Percentiles rank a stretch among this genome's conserved stretches.
These are phyloP conservation scores for Acromyrmex charruanus DNA, from an alignment of 1,140 invertebrate genomes.

Conservation along the genomic window DNA sequence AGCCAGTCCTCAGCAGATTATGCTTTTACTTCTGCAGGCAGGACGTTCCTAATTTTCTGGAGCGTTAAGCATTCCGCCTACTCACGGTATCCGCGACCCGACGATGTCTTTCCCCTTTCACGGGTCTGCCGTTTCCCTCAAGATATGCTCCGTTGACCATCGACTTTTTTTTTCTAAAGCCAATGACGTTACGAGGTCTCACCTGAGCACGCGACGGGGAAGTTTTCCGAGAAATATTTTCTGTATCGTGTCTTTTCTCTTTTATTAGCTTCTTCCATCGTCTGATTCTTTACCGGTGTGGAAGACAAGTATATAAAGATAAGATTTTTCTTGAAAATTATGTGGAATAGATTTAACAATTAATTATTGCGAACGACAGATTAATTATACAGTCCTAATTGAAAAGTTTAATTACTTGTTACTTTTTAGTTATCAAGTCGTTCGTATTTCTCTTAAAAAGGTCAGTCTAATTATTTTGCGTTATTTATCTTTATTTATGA, in stretches of 20 bases:
- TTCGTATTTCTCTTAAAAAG: background rate
- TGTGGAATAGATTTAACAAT: constrained; percentile 22
- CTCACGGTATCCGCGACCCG: constrained; percentile 49
- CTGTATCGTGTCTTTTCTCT: background rate
- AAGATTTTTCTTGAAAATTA: background rate
- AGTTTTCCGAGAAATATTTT: constrained; percentile 38
- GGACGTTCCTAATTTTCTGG: constrained; percentile 75
- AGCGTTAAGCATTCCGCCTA: constrained; percentile 71
- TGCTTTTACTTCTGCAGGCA: constrained; percentile 60
- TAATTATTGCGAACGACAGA: constrained; percentile 29
- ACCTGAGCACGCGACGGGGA: constrained; percentile 43
- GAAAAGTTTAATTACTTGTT: background rate
- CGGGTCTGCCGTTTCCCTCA: constrained; percentile 22
- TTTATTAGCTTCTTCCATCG: constrained; percentile 24
- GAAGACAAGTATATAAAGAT: background rate
- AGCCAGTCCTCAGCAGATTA: constrained; percentile 44
- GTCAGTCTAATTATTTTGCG: background rate
- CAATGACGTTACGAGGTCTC: constrained; percentile 52
- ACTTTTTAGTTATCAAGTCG: background rate
- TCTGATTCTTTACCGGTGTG: background rate
- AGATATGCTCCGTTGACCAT: constrained; percentile 53
- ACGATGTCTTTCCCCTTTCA: constrained; percentile 47
- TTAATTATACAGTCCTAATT: background rate
- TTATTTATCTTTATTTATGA: background rate
- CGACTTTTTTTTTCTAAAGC: constrained; percentile 63